Evolutionary conservation across 2,797 vertebrate species (phyloP), one percentile per base, ranked within the genome.

Genomic region (Aulostomus chinensis): DNA sequence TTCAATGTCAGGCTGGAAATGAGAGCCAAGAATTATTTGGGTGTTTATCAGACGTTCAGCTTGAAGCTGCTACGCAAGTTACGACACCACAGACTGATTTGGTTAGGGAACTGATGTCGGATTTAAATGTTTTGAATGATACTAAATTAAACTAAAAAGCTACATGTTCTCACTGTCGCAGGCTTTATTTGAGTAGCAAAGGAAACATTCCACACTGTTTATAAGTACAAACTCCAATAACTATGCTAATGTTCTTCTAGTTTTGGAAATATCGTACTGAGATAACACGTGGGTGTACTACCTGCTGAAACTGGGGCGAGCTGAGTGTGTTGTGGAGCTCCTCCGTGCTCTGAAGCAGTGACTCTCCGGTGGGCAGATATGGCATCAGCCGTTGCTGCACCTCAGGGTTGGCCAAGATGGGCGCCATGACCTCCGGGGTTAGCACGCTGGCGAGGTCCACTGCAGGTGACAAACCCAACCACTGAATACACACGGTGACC

Each of bases 371-470:
- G 0, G 97, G 97, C 32, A 99, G 92, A 64, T 94, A 98, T 13
- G 97, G 95, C 83, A 93, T 85, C 78, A 99, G 53, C 65, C 96
- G 88, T 67, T 97, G 92, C 81, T 98, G 97, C 42, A 98, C 95
- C 36, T 99, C 96, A 0, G 94, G 88, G 0, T 98, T 96, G 36
- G 93, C 93, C 52, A 98, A 84, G 82, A 98, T 97, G 31, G 97
- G 96, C 12, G 96, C 96, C 97, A 99, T 99, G 68, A 98, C 85
- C 85, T 98, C 97, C 0, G 96, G 97, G 0, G 96, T 97, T 81
- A 98, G 87, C 42, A 98, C 96, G 0, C 93, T 94, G 34, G 97
- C 94, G 53, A 98, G 84, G 84, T 98, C 97, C 81, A 99, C 96
- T 96, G 71, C 38, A 65, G 36, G 38, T 0, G 17, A 51, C n/a